phyloP scores from a whole-genome alignment of 2,797 vertebrate species.

The Tokudaia tokunoshimensis region DNA sequence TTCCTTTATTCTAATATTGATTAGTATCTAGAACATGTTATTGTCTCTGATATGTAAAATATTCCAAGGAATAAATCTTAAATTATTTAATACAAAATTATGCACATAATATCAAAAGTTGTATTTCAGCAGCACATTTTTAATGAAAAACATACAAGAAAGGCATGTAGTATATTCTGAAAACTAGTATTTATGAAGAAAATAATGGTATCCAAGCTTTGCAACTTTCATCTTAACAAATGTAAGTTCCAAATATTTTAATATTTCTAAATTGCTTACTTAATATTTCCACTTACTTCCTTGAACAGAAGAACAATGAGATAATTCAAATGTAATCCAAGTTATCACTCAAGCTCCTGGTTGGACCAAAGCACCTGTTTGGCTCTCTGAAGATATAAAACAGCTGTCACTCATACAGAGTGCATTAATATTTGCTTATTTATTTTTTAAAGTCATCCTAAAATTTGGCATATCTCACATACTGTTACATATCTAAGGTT shows the following conservation, averaged over 20 bases:
- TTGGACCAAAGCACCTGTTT: neutral
- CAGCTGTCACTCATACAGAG: neutral
- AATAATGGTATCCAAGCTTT: neutral
- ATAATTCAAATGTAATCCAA: neutral
- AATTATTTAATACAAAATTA: conserved; percentile 19
- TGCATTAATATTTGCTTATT: neutral
- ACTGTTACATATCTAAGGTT: neutral
- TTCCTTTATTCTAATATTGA: neutral
- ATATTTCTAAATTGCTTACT: neutral
- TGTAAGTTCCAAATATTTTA: neutral
- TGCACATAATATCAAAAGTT: neutral
- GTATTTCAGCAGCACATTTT: neutral
- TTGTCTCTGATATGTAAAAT: neutral
- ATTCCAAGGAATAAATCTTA: neutral
- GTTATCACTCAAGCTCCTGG: neutral
- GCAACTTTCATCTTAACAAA: neutral
- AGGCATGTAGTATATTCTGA: neutral
- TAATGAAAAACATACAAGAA: neutral
- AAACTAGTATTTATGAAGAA: neutral
- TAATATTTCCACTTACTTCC: neutral
- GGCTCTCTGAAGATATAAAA: neutral
- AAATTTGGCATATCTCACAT: neutral
- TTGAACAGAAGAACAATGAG: neutral
- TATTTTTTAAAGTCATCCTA: neutral
- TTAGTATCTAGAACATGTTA: neutral